Percentiles rank a stretch among this genome's conserved stretches.
phyloP scores from a whole-genome alignment of 2,888 invertebrate genomes.

The Tachystola acroxantha region DNA sequence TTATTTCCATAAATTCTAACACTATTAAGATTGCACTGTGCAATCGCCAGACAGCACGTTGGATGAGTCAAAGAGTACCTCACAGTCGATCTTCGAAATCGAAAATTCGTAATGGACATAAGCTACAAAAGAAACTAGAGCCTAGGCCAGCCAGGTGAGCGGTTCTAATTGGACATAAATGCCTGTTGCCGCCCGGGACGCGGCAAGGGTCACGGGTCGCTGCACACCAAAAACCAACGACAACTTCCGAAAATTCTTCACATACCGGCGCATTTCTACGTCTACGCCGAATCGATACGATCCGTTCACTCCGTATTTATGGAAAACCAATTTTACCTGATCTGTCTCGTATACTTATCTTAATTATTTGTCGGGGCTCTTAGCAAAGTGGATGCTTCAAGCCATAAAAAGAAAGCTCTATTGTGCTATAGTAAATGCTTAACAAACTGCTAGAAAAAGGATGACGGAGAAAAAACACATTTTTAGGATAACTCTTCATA shows the following conservation, averaged over 20 bases:
- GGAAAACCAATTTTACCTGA: conserved; percentile 18
- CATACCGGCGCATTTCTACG: conserved; percentile 40
- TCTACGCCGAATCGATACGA: conserved; percentile 43
- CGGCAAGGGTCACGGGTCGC: conserved; percentile 15
- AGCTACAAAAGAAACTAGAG: conserved; percentile 4
- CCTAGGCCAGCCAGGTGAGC: conserved; percentile 5
- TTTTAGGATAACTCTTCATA: conserved; percentile 17
- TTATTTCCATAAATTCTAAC: too few species aligned
- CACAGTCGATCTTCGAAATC: too few species aligned
- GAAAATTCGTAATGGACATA: too few species aligned
- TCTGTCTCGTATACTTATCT: conserved; percentile 3
- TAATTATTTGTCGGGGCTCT: conserved; percentile 14
- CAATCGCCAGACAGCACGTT: too few species aligned
- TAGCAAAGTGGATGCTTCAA: conserved; percentile 21
- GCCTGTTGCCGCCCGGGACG: conserved; percentile 1
- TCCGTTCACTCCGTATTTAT: conserved; percentile 33
- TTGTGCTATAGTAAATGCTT: conserved; percentile 41
- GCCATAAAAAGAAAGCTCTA: conserved; percentile 33
- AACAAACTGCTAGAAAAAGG: conserved; percentile 32
- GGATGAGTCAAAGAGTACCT: too few species aligned
- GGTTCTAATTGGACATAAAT: conserved; percentile 6
- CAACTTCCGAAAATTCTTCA: conserved; percentile 48
- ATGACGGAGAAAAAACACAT: conserved; percentile 17
- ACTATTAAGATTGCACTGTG: too few species aligned
- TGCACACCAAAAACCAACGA: conserved; percentile 14